Percentiles rank a stretch among this genome's conserved stretches.
These are phyloP conservation scores for Stenolophus ochropezus DNA, from an alignment of 2,888 invertebrate genomes.

Conservation along the genomic window DNA sequence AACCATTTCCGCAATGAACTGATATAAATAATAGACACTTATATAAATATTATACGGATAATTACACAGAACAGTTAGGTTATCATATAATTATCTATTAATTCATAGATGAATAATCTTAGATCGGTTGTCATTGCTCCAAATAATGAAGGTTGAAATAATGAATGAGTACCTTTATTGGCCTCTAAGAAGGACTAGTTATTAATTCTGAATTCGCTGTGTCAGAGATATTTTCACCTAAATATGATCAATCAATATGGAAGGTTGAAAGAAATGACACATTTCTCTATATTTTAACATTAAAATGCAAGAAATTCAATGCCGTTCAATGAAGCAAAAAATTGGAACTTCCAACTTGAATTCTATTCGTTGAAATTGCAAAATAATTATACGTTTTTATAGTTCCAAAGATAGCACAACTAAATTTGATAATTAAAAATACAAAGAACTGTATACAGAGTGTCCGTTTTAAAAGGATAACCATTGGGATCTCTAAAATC, in stretches of 20 bases:
- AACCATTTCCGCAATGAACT: slow-evolving; percentile 34
- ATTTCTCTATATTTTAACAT: not conserved
- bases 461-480: too few relatives aligned
- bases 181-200: slow-evolving; percentile 34
- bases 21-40: slow-evolving; percentile 41
- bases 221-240: not conserved
- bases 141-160: slow-evolving; percentile 47
- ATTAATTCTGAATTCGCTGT: slow-evolving; percentile 28
- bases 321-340: not conserved
- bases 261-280: not conserved
- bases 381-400: too few relatives aligned
- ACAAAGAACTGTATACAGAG: too few relatives aligned
- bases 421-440: too few relatives aligned
- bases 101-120: not conserved
- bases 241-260: not conserved
- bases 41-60: slow-evolving; percentile 21
- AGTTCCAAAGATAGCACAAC: too few relatives aligned
- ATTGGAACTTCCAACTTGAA: not conserved
- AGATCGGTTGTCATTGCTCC: slow-evolving; percentile 44
- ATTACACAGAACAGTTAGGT: slow-evolving; percentile 7
- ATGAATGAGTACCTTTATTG: slow-evolving; percentile 28
- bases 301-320: not conserved
- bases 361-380: not conserved
- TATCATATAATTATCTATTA: slow-evolving; percentile 18
- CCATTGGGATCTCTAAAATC: too few relatives aligned